Evolutionary conservation across 1,140 invertebrate genomes (phyloP).

Genomic region (Onthophagus taurus): DNA sequence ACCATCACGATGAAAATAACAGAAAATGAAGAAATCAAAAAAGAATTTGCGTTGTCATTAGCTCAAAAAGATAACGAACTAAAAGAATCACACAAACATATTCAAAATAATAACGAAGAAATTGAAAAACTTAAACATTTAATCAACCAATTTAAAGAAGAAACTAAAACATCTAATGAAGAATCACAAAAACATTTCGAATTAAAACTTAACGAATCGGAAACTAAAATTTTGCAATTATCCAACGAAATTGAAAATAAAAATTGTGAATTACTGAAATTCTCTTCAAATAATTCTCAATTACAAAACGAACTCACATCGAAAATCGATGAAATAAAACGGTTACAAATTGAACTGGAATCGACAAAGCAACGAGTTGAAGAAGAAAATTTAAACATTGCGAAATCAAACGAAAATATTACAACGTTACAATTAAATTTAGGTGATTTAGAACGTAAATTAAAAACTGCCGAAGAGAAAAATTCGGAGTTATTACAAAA

Average conservation of each 20-base stretch:
- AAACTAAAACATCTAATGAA: neutral
- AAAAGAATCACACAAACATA: conserved; percentile 3
- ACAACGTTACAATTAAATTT: neutral
- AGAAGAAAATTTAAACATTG: neutral
- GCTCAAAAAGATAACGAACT: neutral
- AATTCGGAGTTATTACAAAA: neutral
- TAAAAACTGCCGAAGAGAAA: conserved; percentile 5
- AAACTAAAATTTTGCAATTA: neutral
- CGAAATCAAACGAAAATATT: neutral
- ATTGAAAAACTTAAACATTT: neutral
- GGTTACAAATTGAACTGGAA: neutral
- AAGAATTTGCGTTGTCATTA: neutral
- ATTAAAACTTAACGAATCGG: neutral
- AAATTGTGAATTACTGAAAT: neutral
- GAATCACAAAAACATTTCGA: neutral
- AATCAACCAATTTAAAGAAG: neutral
- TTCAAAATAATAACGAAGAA: neutral
- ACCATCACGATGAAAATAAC: conserved; percentile 1
- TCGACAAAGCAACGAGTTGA: neutral
- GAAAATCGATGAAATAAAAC: neutral
- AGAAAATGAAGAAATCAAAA: conserved; percentile 6
- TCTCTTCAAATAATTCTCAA: neutral
- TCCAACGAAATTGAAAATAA: neutral
- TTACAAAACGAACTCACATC: conserved; percentile 1
- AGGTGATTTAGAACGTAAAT: conserved; percentile 4